Evolutionary conservation across 2,888 invertebrate species (phyloP).

Genomic region (Pardosa pseudoannulata): DNA sequence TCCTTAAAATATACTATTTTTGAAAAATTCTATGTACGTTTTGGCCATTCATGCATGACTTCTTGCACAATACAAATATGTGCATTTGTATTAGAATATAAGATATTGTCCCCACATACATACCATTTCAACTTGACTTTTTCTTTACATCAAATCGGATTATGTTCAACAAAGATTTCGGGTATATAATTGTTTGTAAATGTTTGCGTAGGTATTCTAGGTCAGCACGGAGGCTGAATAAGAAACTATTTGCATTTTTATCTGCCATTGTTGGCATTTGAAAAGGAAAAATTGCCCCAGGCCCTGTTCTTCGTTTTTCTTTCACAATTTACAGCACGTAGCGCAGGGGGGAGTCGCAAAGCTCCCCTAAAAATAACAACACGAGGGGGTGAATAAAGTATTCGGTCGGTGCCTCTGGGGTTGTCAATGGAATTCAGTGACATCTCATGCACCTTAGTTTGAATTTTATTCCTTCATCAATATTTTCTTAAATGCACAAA

Average conservation of each 20-base stretch:
- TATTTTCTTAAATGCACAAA: background rate
- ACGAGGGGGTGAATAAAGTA: background rate
- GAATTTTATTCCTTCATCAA: constrained; percentile 6
- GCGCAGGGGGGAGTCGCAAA: background rate
- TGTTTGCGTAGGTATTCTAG: no score
- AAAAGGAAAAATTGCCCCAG: background rate
- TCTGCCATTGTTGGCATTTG: background rate
- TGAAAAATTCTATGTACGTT: no score
- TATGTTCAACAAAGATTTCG: no score
- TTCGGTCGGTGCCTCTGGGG: background rate
- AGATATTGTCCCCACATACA: no score
- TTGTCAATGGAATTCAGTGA: background rate
- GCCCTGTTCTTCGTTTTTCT: background rate
- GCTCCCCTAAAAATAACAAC: background rate
- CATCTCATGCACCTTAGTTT: background rate
- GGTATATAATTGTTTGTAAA: no score
- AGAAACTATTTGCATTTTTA: constrained; percentile 2
- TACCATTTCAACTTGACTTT: no score
- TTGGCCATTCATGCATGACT: no score
- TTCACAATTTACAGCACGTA: background rate
- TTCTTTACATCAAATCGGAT: no score
- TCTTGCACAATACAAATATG: no score
- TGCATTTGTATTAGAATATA: no score
- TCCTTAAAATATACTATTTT: no score
- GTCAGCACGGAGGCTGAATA: no score